Percentiles rank a stretch among this genome's conserved stretches.
Conservation (phyloP, 2,888 invertebrate species). For the Endomychus coccineus region DNA sequence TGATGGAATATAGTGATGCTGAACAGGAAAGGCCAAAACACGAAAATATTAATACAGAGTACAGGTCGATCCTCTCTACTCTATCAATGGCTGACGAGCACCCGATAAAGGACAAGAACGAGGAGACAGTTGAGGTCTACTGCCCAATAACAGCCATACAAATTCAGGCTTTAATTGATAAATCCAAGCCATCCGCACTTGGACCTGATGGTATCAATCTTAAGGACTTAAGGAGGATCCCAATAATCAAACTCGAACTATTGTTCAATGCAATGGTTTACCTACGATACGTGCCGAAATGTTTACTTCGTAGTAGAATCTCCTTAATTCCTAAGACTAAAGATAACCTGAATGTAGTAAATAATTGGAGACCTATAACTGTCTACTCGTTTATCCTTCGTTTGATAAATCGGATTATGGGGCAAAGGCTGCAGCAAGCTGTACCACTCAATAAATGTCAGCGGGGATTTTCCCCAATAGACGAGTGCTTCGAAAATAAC, state of each 20-base stretch:
- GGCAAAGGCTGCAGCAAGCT: constrained; percentile 5
- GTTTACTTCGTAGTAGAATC: constrained; percentile 10
- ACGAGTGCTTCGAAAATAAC: constrained; percentile 19
- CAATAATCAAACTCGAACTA: constrained; percentile 2
- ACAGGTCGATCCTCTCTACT: neutral
- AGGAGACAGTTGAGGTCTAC: neutral
- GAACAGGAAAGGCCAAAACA: neutral
- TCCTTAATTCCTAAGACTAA: constrained; percentile 17
- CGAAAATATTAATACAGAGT: neutral
- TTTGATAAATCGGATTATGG: constrained; percentile 12
- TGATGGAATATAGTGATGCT: no score
- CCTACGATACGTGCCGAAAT: constrained; percentile 1
- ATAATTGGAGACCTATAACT: constrained; percentile 18
- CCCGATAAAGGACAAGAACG: neutral
- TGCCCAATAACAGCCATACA: constrained; percentile 1
- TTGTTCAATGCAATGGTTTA: constrained; percentile 13
- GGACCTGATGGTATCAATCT: constrained; percentile 15
- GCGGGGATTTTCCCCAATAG: constrained; percentile 17
- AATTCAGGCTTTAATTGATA: neutral
- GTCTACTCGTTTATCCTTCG: constrained; percentile 14
- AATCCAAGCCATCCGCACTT: constrained; percentile 6
- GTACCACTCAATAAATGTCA: constrained; percentile 11
- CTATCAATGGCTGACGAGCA: neutral
- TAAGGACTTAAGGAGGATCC: constrained; percentile 6
- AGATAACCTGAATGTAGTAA: constrained; percentile 3